Evolutionary conservation across 2,113 vertebrate species (phyloP), one percentile per base, ranked within the genome.

Genomic region (Pao palembangensis): DNA sequence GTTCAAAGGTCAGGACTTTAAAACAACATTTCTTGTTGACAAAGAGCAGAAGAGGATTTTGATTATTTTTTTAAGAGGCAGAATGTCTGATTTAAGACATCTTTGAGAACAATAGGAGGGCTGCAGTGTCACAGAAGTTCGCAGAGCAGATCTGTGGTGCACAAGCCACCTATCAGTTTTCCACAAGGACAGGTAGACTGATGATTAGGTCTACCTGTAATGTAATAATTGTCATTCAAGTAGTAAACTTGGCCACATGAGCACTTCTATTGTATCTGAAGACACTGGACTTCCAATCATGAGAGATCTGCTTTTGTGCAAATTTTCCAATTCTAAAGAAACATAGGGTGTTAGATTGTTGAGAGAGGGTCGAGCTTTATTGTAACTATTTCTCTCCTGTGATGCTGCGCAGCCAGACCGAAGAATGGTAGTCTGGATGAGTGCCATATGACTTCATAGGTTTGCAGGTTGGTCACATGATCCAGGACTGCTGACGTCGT

Each of bases 111-210:
- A n/a, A n/a, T n/a, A 23, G 21, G 28, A 5, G 8, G 28, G 8
- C 28, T 31, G 3, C 28, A 31, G 28, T 8, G 5, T 38, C 69
- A 79, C 6, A 21, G 7, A 51, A 85, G 69, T 16, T 79, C 62
- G 71, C 84, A 86, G 68, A 82, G 25, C 12, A 78, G 1, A 20
- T 79, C 67, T 55, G 75, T 69, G 31, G 28, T 50, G n/a, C 0
- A 0, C 34, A 11, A 3, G 8, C 4, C 8, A 12, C 10, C 2
- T 8, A 12, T 3, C 8, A 1, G 0, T 50, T 2, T 3, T n/a
- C 71, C 63, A 68, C 74, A 81, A 7, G 4, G 13, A 56, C 71
- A 84, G 1, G 25, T 28, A 7, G 1, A 6, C 25, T 28, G 25
- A 28, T 28, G 21, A 23, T n/a, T 0, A n/a, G n/a, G n/a, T n/a